Evolutionary conservation across 2,888 invertebrate species (phyloP), one percentile per base, ranked within the genome.

Genomic region (Ectemnius continuus): DNA sequence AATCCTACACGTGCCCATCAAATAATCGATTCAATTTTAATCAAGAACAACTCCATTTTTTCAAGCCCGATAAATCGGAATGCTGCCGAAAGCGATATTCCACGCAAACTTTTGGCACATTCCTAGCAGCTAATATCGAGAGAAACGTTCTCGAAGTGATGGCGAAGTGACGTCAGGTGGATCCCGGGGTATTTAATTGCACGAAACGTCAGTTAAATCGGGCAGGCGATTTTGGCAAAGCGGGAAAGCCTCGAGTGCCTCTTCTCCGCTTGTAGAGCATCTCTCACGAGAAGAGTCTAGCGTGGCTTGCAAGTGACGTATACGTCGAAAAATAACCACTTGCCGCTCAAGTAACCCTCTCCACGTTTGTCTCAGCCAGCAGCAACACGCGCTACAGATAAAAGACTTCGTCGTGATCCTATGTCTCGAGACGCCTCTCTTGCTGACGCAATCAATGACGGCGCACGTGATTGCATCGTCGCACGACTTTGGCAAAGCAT

Each of bases 251-350:
- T 36, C 36, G 11, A 36, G 36, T 8, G 36, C 36, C 36, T 8
- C 36, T 36, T 36, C 36, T 11, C 36, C 36, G 36, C 36, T 36
- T 6, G 36, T 36, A 36, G 36, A 36, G 36, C 36, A 36, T 6
- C 36, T 23, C 23, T 47, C n/a, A 16, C 14, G 52, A 52, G n/a
- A 16, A 23, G 14, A 16, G 16, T 52, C 52, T 52, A 52, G 52
- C 5, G 67, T 70, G 59, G 67, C 61, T 70, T 68, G 61, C 68
- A 64, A 8, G 68, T 79, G 77, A 83, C 77, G 79, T 79, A 70
- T 72, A 70, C 63, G 61, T 76, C 77, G 80, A 81, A 83, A 82
- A 82, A 83, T 82, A 83, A 83, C 83, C 83, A 82, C 80, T 82
- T 82, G 77, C 75, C 70, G 68, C 73, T 68, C 58, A 63, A 59